These are phyloP conservation scores for Butorides virescens DNA, from an alignment of 2,113 vertebrate genomes.

Conservation along the genomic window DNA sequence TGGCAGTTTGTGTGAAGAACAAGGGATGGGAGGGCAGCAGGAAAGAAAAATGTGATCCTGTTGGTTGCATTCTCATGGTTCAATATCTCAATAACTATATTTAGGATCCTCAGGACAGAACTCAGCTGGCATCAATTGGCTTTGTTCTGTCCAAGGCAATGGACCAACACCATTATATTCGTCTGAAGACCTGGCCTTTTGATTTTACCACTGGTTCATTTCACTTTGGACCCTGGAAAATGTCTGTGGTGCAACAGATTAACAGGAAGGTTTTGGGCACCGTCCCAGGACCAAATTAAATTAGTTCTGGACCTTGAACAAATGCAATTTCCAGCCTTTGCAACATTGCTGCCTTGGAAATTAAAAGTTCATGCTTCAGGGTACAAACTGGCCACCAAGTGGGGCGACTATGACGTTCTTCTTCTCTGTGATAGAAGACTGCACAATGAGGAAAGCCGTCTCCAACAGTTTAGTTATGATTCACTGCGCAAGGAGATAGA, in stretches of 20 bases:
- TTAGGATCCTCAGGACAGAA: neutral
- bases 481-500: neutral
- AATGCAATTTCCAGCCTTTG: constrained; percentile 33
- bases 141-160: neutral
- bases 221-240: constrained; percentile 12
- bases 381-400: neutral
- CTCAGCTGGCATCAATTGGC: neutral
- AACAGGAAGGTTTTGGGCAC: constrained; percentile 5
- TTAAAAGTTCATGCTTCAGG: constrained; percentile 47
- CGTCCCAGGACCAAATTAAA: constrained; percentile 25
- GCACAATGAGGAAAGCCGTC: neutral
- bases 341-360: constrained; percentile 12
- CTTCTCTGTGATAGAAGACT: neutral
- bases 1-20: neutral
- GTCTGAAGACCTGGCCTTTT: neutral
- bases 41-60: neutral
- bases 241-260: neutral
- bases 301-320: constrained; percentile 30
- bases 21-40: neutral
- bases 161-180: neutral
- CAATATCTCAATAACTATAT: neutral
- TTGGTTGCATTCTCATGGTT: neutral
- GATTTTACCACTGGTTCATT: neutral
- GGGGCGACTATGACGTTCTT: neutral
- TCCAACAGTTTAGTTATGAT: neutral